Evolutionary conservation across 2,888 invertebrate genomes (phyloP), one percentile per base, ranked within the genome.

Genomic region (Cremastinae sp.): DNA sequence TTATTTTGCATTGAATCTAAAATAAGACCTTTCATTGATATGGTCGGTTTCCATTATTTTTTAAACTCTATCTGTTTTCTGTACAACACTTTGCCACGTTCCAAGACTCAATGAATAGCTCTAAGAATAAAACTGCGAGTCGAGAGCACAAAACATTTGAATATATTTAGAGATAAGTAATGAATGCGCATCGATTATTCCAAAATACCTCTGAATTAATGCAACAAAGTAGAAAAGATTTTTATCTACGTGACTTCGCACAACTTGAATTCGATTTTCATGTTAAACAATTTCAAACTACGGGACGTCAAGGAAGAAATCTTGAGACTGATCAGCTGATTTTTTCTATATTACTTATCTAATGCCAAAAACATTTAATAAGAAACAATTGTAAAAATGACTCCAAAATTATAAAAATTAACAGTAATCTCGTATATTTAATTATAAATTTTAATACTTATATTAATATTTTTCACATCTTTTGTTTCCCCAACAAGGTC

Each of bases 301-400:
- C n/a, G 16, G 53, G 43, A 65, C 65, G 9, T 12, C 35, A 56
- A 8, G 7, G 14, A 22, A 10, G n/a, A 9, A 14, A 51, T 51
- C 14, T 2, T 0, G 22, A 9, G 8, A n/a, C 12, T 14, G 37
- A 14, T 45, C 7, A 43, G 12, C 41, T 22, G 45, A 59, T 12
- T 12, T 3, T n/a, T 28, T 28, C 14, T n/a, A n/a, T n/a, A n/a
- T n/a, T n/a, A n/a, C n/a, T n/a, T n/a, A n/a, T n/a, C n/a, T n/a
- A n/a, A n/a, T n/a, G n/a, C n/a, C n/a, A n/a, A n/a, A n/a, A n/a
- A n/a, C n/a, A n/a, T n/a, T n/a, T n/a, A n/a, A n/a, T n/a, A n/a
- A n/a, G n/a, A n/a, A n/a, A n/a, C n/a, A n/a, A n/a, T n/a, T n/a
- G n/a, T n/a, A n/a, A n/a, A n/a, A n/a, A n/a, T n/a, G n/a, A n/a